Base-by-base conservation (phyloP, 2,113 vertebrate genomes). In the Australoheros scitulus region DNA sequence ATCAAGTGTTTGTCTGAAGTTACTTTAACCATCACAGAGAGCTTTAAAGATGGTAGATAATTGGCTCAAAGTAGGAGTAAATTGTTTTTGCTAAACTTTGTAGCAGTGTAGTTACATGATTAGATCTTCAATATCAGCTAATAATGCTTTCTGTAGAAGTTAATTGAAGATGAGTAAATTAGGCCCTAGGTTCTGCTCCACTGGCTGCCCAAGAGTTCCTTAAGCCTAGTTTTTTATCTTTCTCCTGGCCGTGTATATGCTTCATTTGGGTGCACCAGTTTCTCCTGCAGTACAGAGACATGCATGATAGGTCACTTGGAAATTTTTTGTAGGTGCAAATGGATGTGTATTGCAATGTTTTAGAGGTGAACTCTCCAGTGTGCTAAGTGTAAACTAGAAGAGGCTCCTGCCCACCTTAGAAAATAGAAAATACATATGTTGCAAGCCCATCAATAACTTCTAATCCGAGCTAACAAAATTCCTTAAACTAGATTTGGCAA, bases 1-100 rank as follows among this genome's bases (percentile, higher is more conserved):
- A 13, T 79, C 1, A 81, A 83, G 77, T 85, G 36, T 85, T 84
- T 87, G 72, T 82, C 50, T 87, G 68, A 15, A 61, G 52, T 65
- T 80, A 36, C 76, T 87, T 77, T 17, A 85, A 36, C 72, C 61
- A 82, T 61, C 59, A 6, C 78, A 82, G 70, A 50, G 61, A 50
- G 18, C 17, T 70, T 74, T 76, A 77, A 83, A 79, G 77, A 70
- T 68, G 11, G 26, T 43, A 59, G 61, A 50, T 88, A 85, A 82
- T 87, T 80, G 68, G 26, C 81, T 76, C 5, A 65, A 77, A 78
- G 26, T 83, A 20, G 79, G 83, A 79, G 80, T 79, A 58, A 56
- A 26, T 77, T 86, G 11, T 17, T 70, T 75, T 88, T 20, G 20
- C 20, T 41, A 36, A 80, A 80, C 26, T 32, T 22, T 59, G 34